These are phyloP conservation scores for Palythoa grandis DNA, from an alignment of 92 coral and sea anemone species.

Conservation along the genomic window DNA sequence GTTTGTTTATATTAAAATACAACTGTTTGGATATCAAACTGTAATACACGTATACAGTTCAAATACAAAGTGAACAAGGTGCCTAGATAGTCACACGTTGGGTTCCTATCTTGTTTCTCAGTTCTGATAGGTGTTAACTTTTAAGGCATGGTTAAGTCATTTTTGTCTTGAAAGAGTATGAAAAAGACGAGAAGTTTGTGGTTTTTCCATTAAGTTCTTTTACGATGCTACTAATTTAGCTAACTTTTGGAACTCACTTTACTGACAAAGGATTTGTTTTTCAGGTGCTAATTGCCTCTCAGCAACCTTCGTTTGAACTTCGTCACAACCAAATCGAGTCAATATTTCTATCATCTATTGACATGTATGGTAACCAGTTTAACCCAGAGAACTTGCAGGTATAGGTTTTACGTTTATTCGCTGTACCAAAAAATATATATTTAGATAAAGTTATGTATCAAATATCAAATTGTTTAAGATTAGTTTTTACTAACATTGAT, in stretches of 20 bases:
- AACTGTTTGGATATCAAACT: no score
- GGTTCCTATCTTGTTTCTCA: no score
- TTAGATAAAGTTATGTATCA: background rate
- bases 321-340: constrained; percentile 98
- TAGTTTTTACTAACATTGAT: no score
- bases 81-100: no score
- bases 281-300: constrained; percentile 91
- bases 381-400: constrained; percentile 96
- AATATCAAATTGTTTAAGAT: no score
- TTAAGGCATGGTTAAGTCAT: background rate
- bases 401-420: background rate
- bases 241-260: background rate
- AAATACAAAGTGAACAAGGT: no score
- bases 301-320: constrained; percentile 95
- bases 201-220: background rate
- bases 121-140: no score
- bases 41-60: no score
- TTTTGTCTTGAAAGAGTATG: background rate
- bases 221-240: background rate
- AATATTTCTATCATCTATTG: constrained; percentile 93
- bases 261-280: background rate
- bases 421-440: no score
- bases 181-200: background rate
- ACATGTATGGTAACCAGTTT: constrained; percentile 91
- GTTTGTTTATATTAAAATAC: no score